A percentile compares a stretch with the other conserved stretches of the same genome.
phyloP scores from a whole-genome alignment of 1,140 invertebrate genomes.

The Varroa destructor region DNA sequence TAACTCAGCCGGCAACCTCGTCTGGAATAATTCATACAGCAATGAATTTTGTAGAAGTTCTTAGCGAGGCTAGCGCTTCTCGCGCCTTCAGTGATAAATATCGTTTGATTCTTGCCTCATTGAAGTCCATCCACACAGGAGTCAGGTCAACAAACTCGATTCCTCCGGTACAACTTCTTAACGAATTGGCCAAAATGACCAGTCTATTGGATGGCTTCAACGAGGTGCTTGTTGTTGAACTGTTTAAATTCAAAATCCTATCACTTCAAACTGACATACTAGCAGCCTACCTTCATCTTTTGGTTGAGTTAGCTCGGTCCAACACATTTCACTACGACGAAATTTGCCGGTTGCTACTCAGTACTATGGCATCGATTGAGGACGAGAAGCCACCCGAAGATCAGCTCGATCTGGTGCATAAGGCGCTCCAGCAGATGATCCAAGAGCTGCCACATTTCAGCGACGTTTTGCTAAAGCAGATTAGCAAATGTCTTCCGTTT shows the following conservation, averaged over 20 bases:
- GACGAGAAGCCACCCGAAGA: conserved; percentile 1
- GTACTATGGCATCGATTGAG: not conserved
- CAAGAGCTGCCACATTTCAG: conserved; percentile 3
- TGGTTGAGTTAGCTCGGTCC: not conserved
- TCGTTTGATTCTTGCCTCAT: conserved; percentile 10
- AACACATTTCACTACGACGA: conserved; percentile 7
- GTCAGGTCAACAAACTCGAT: not conserved
- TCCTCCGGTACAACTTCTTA: not conserved
- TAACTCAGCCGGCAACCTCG: too few species aligned
- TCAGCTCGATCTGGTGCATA: not conserved
- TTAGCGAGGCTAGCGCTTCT: not conserved
- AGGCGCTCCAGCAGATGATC: conserved; percentile 1
- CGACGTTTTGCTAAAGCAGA: conserved; percentile 6
- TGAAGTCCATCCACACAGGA: conserved; percentile 1
- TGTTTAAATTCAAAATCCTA: conserved; percentile 12
- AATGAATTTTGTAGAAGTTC: conserved; percentile 10
- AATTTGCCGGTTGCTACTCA: conserved; percentile 5
- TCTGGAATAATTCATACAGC: not conserved
- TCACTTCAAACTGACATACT: not conserved
- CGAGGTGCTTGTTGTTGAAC: conserved; percentile 1
- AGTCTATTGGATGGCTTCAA: conserved; percentile 12
- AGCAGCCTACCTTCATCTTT: not conserved
- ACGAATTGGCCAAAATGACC: conserved; percentile 2
- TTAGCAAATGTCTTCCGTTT: conserved; percentile 7
- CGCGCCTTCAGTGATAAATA: not conserved